phyloP scores from a whole-genome alignment of 92 coral and sea anemone species.

The Parazoanthus atlanticus region DNA sequence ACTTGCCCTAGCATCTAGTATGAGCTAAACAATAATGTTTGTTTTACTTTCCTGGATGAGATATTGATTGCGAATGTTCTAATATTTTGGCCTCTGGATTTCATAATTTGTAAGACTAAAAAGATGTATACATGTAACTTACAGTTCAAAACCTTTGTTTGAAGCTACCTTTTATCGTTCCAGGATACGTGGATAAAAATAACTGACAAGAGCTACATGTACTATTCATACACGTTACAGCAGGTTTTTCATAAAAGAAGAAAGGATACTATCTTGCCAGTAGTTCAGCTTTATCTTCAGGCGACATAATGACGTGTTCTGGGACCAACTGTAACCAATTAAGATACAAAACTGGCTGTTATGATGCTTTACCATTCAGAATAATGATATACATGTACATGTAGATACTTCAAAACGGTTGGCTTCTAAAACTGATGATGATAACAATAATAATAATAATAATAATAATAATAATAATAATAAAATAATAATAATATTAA shows the following conservation, averaged over 20 bases:
- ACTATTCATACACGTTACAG: too few relatives aligned
- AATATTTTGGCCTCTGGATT: background rate
- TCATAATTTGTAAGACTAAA: too few relatives aligned
- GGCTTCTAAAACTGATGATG: background rate
- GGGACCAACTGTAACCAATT: conserved; percentile 76
- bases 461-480: too few relatives aligned
- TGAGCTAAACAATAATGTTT: too few relatives aligned
- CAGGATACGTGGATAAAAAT: background rate
- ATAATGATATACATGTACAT: background rate
- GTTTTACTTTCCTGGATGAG: too few relatives aligned
- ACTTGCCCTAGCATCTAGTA: too few relatives aligned
- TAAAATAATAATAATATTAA: too few relatives aligned
- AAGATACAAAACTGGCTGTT: background rate
- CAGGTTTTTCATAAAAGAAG: background rate
- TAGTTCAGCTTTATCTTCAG: conserved; percentile 90
- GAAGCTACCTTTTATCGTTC: background rate
- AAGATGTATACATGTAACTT: too few relatives aligned
- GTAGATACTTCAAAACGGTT: background rate
- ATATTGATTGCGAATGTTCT: too few relatives aligned
- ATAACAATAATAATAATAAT: too few relatives aligned
- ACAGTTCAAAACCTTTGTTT: background rate
- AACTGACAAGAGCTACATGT: too few relatives aligned
- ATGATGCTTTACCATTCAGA: too few relatives aligned
- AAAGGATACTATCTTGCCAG: conserved; percentile 91
- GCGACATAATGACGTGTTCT: conserved; percentile 94